phyloP scores from a whole-genome alignment of 1,140 invertebrate genomes.

The Anadara kagoshimensis region DNA sequence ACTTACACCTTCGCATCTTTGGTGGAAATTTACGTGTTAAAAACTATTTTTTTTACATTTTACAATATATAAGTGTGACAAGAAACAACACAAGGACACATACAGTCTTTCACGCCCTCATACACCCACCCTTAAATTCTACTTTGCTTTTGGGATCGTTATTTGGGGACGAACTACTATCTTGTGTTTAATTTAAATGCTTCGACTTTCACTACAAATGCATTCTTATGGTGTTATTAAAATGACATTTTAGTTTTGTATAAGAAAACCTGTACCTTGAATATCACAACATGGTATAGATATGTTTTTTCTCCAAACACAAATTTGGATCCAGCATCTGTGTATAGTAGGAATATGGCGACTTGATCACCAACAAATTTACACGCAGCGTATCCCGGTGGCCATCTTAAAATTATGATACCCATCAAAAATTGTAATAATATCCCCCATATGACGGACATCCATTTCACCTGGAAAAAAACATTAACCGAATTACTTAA shows the following conservation, averaged over 20 bases:
- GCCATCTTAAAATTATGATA: constrained; percentile 88
- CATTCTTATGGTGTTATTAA: background rate
- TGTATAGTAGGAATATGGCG: constrained; percentile 85
- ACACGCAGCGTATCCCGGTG: constrained; percentile 84
- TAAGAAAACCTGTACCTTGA: constrained; percentile 48
- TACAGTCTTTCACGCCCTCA: too few relatives aligned
- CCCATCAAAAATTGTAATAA: constrained; percentile 90
- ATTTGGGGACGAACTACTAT: too few relatives aligned
- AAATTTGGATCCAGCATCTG: constrained; percentile 85
- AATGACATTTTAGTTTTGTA: background rate
- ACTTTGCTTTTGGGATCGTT: too few relatives aligned
- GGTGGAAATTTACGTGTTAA: too few relatives aligned
- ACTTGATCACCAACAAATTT: constrained; percentile 83
- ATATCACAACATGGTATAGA: constrained; percentile 59
- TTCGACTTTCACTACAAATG: too few relatives aligned
- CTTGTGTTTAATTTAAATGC: too few relatives aligned
- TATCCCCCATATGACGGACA: constrained; percentile 79
- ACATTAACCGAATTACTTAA: background rate
- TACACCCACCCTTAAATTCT: too few relatives aligned
- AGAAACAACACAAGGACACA: too few relatives aligned
- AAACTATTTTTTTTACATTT: too few relatives aligned
- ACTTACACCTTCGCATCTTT: too few relatives aligned
- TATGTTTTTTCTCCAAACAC: constrained; percentile 83
- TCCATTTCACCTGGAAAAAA: constrained; percentile 57
- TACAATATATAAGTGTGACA: too few relatives aligned